phyloP scores from a whole-genome alignment of 2,113 vertebrate genomes.

The Myotis davidii region DNA sequence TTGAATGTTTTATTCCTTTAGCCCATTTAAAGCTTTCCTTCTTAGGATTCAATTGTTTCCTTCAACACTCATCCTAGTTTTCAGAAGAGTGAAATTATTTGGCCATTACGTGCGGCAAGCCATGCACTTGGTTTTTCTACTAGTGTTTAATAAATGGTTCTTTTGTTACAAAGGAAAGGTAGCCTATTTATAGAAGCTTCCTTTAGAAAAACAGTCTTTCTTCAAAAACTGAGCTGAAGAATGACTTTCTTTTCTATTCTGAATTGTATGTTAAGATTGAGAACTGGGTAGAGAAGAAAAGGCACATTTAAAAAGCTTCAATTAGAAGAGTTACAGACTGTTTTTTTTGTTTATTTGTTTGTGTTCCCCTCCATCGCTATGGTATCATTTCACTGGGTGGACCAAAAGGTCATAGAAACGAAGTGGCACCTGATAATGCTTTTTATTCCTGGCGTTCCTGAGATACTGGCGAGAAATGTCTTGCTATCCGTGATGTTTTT shows the following conservation, averaged over 20 bases:
- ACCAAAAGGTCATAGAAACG: neutral
- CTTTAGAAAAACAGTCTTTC: neutral
- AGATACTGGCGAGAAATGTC: neutral
- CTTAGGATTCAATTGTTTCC: neutral
- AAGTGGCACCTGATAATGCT: neutral
- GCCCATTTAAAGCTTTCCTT: neutral
- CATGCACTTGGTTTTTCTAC: neutral
- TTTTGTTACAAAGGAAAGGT: neutral
- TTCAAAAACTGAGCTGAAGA: neutral
- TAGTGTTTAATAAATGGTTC: neutral
- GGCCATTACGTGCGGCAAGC: neutral
- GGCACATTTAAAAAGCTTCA: neutral
- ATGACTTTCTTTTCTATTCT: neutral
- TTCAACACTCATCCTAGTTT: neutral
- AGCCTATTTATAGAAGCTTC: neutral
- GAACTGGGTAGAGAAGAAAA: neutral
- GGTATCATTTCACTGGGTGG: neutral
- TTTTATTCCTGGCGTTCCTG: slow-evolving; percentile 24
- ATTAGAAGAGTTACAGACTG: neutral
- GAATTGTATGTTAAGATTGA: neutral
- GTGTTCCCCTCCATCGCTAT: neutral
- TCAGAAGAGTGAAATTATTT: neutral
- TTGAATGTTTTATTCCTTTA: neutral
- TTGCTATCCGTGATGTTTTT: neutral
- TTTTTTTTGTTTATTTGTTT: neutral